phyloP scores from a whole-genome alignment of 1,140 invertebrate species.

The Drosophila seguyi region DNA sequence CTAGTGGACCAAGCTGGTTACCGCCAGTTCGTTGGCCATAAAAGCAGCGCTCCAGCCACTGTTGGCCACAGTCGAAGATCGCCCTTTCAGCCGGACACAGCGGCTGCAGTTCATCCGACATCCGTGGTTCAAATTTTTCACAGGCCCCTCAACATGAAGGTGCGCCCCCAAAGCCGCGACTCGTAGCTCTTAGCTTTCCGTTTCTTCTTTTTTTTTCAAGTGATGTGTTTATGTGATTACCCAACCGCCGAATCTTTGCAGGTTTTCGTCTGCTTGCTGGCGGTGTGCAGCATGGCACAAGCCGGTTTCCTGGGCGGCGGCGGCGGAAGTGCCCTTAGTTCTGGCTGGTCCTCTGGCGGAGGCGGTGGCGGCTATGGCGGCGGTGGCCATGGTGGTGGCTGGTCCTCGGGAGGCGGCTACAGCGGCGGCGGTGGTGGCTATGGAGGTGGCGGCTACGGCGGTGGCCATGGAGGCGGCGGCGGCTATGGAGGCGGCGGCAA shows the following conservation, averaged over 20 bases:
- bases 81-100: constrained; percentile 58
- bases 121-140: constrained; percentile 4
- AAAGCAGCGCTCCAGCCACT: constrained; percentile 36
- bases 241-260: constrained; percentile 27
- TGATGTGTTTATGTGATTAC: constrained; percentile 20
- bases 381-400: constrained; percentile 34
- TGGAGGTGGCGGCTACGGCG: constrained; percentile 27
- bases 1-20: constrained; percentile 14
- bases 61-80: constrained; percentile 70
- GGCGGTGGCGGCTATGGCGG: constrained; percentile 33
- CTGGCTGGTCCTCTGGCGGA: constrained; percentile 52
- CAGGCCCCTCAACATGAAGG: constrained; percentile 59
- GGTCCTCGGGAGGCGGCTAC: constrained; percentile 24
- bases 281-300: constrained; percentile 72
- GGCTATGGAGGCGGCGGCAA: constrained; percentile 14
- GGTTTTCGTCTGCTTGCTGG: constrained; percentile 79
- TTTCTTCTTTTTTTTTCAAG: background rate
- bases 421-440: constrained; percentile 28
- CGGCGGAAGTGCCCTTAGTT: constrained; percentile 48
- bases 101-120: constrained; percentile 24
- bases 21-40: constrained; percentile 39
- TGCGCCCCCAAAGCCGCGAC: constrained; percentile 44
- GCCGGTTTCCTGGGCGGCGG: constrained; percentile 70
- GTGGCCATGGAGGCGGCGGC: constrained; percentile 12
- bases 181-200: background rate